phyloP scores from a whole-genome alignment of 2,888 invertebrate species.

The Cerceris ruficornis region DNA sequence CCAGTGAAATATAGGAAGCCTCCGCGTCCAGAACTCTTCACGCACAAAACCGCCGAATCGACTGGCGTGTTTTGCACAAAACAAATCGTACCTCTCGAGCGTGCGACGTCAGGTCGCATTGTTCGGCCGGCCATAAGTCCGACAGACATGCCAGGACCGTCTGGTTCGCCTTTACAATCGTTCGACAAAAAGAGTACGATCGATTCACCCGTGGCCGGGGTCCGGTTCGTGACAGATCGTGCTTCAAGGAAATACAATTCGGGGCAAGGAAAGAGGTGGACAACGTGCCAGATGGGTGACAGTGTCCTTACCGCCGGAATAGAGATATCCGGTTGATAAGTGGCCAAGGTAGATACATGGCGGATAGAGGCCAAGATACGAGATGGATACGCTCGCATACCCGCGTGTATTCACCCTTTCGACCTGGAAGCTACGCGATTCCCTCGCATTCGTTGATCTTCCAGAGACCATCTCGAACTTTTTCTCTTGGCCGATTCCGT shows the following conservation, averaged over 20 bases:
- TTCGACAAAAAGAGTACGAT: slow-evolving; percentile 31
- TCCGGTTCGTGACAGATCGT: slow-evolving; percentile 36
- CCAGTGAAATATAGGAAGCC: neutral
- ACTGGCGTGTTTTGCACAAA: slow-evolving; percentile 27
- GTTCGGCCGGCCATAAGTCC: slow-evolving; percentile 46
- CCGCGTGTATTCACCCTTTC: slow-evolving; percentile 14
- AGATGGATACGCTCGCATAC: slow-evolving; percentile 7
- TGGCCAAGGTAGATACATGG: slow-evolving; percentile 26
- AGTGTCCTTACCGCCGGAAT: slow-evolving; percentile 11
- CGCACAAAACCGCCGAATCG: slow-evolving; percentile 19
- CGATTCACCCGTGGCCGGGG: slow-evolving; percentile 26
- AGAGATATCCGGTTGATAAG: slow-evolving; percentile 39
- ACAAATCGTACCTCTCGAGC: slow-evolving; percentile 39
- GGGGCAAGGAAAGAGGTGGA: neutral
- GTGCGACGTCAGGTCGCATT: slow-evolving; percentile 38
- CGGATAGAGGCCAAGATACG: slow-evolving; percentile 40
- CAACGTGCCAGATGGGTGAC: slow-evolving; percentile 17
- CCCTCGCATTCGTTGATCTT: slow-evolving; percentile 20
- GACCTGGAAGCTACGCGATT: slow-evolving; percentile 36
- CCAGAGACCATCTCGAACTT: slow-evolving; percentile 2
- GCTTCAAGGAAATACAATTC: slow-evolving; percentile 53
- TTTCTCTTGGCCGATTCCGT: slow-evolving; percentile 10
- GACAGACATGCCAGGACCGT: slow-evolving; percentile 48
- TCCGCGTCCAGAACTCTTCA: neutral
- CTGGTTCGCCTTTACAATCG: slow-evolving; percentile 46